These are phyloP conservation scores for Eira barbara DNA, from an alignment of 2,113 vertebrate genomes.

Conservation along the genomic window DNA sequence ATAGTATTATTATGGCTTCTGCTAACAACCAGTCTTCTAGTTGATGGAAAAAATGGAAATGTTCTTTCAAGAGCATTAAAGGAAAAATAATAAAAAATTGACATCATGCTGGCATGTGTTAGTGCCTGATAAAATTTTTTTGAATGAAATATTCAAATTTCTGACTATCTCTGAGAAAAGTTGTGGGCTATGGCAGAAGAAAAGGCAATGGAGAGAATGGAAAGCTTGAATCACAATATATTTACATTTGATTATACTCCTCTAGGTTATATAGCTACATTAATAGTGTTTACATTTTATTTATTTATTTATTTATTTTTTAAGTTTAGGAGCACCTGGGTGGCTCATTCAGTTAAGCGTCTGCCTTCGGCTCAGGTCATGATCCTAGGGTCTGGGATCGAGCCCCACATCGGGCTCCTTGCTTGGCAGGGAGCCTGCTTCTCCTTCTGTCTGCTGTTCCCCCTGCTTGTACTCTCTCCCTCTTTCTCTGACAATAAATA, in stretches of 20 bases:
- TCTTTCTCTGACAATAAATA: too few species aligned
- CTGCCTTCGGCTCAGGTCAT: too few species aligned
- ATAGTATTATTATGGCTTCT: neutral
- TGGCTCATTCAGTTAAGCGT: too few species aligned
- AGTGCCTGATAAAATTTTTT: neutral
- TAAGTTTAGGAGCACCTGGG: neutral
- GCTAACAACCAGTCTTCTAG: neutral
- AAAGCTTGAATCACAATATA: neutral
- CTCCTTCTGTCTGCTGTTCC: too few species aligned
- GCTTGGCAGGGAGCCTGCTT: too few species aligned
- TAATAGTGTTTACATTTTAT: neutral
- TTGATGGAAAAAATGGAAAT: neutral
- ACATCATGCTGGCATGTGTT: neutral
- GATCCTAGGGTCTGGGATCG: too few species aligned
- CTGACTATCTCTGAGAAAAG: neutral
- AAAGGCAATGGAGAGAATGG: neutral
- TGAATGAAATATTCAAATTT: neutral
- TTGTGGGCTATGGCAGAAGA: neutral
- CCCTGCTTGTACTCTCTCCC: too few species aligned
- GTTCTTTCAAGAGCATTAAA: neutral
- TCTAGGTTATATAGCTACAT: neutral
- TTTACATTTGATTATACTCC: neutral
- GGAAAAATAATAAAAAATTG: neutral
- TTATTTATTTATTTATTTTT: neutral
- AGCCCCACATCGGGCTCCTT: too few species aligned